Conservation (phyloP, 1,140 invertebrate species). For the Drosophila sp. region DNA sequence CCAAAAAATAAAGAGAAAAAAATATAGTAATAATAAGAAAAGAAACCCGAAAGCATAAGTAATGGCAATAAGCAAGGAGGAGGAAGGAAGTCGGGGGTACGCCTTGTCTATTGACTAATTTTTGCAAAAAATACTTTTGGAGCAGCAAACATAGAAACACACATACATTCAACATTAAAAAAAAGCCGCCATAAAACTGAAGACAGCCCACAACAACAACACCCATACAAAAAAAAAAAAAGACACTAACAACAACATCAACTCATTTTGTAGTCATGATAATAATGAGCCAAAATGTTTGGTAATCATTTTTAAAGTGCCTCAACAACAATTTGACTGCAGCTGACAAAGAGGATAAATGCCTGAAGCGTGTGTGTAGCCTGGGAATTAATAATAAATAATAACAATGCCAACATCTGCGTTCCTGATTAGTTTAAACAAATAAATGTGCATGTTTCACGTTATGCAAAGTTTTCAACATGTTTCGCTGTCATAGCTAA, state of each 20-base stretch:
- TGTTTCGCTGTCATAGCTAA: neutral
- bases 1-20: conserved; percentile 9
- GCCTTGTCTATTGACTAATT: conserved; percentile 70
- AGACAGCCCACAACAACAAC: conserved; percentile 32
- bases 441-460: conserved; percentile 7
- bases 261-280: conserved; percentile 44
- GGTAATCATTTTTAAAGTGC: conserved; percentile 68
- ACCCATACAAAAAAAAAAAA: too few relatives aligned
- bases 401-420: conserved; percentile 11
- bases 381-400: conserved; percentile 22
- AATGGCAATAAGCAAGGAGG: conserved; percentile 58
- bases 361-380: neutral
- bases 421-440: conserved; percentile 2
- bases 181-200: conserved; percentile 58
- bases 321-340: conserved; percentile 42
- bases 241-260: conserved; percentile 7
- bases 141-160: conserved; percentile 48
- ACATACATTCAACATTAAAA: conserved; percentile 43
- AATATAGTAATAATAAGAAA: conserved; percentile 11
- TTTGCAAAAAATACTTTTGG: conserved; percentile 76
- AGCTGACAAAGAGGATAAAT: conserved; percentile 21
- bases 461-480: conserved; percentile 6
- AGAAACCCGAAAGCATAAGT: conserved; percentile 45
- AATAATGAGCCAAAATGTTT: conserved; percentile 76
- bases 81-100: neutral